A percentile compares a stretch with the other conserved stretches of the same genome.
These are phyloP conservation scores for Epinephelus moara DNA, from an alignment of 2,113 vertebrate species.

Conservation along the genomic window DNA sequence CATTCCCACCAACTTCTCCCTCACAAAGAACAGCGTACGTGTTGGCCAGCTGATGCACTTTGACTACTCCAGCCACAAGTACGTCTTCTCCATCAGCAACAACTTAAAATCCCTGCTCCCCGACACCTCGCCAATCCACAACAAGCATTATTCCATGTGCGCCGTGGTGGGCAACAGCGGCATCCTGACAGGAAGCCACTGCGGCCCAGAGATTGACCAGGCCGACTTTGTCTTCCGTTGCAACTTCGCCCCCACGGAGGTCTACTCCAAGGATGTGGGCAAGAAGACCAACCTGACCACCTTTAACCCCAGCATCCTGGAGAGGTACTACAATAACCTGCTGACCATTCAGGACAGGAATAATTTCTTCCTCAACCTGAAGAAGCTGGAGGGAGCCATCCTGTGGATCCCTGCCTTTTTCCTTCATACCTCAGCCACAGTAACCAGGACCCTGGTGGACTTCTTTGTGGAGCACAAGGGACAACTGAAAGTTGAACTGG, in stretches of 20 bases:
- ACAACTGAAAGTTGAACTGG: slow-evolving; percentile 94
- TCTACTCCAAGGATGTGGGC: slow-evolving; percentile 95
- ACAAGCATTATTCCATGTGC: slow-evolving; percentile 94
- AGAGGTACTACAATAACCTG: slow-evolving; percentile 98
- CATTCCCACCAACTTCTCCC: slow-evolving; percentile 95
- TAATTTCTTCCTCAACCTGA: slow-evolving; percentile 97
- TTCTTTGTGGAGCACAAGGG: slow-evolving; percentile 98
- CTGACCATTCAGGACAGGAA: slow-evolving; percentile 98
- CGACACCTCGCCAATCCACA: slow-evolving; percentile 91
- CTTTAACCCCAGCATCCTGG: slow-evolving; percentile 98
- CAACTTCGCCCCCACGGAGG: slow-evolving; percentile 97
- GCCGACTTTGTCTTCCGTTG: slow-evolving; percentile 98
- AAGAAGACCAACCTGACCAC: slow-evolving; percentile 97
- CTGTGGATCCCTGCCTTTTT: slow-evolving; percentile 99
- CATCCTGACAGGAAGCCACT: slow-evolving; percentile 95
- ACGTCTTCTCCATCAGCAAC: slow-evolving; percentile 97
- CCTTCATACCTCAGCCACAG: slow-evolving; percentile 96
- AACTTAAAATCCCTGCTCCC: slow-evolving; percentile 96
- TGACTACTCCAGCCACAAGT: slow-evolving; percentile 99
- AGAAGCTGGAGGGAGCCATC: slow-evolving; percentile 96
- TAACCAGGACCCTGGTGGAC: slow-evolving; percentile 96
- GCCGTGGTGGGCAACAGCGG: slow-evolving; percentile 97
- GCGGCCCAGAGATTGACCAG: slow-evolving; percentile 93
- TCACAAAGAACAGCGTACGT: slow-evolving; percentile 93
- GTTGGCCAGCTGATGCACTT: slow-evolving; percentile 99